Percentiles rank a stretch among this genome's conserved stretches.
phyloP scores from a whole-genome alignment of 2,113 vertebrate genomes.

The Rhinolophus sinicus region DNA sequence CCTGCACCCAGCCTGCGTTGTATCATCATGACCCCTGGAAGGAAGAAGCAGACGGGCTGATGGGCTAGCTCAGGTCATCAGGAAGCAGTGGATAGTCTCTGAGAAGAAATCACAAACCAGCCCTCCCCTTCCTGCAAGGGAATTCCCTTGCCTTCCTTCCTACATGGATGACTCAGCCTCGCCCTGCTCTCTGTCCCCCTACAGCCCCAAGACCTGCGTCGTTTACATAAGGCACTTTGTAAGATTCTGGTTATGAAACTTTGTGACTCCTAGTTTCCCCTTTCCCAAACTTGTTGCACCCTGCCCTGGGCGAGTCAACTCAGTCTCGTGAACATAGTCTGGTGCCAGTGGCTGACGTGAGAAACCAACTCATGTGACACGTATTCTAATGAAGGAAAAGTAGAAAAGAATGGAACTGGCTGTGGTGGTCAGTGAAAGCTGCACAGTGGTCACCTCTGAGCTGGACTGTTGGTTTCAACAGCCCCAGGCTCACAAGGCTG shows the following conservation, averaged over 20 bases:
- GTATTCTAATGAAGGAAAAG: neutral
- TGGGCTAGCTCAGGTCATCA: neutral
- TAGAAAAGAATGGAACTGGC: neutral
- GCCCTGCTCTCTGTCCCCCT: neutral
- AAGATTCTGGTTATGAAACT: neutral
- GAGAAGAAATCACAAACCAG: neutral
- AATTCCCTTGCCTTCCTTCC: neutral
- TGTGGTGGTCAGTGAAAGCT: neutral
- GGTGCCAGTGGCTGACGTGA: neutral
- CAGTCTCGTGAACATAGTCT: neutral
- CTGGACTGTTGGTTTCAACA: neutral
- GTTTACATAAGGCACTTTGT: neutral
- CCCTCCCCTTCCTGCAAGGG: neutral
- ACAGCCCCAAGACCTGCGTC: neutral
- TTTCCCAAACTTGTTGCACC: neutral
- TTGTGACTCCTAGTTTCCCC: neutral
- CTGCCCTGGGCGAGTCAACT: neutral
- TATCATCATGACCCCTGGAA: neutral
- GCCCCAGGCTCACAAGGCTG: neutral
- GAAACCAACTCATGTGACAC: neutral
- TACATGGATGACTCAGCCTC: neutral
- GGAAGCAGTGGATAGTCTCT: neutral
- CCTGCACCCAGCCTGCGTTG: neutral
- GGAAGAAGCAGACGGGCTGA: neutral
- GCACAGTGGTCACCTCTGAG: neutral